Base-by-base conservation (phyloP, 2,113 vertebrate genomes). In the Danio rerio region DNA sequence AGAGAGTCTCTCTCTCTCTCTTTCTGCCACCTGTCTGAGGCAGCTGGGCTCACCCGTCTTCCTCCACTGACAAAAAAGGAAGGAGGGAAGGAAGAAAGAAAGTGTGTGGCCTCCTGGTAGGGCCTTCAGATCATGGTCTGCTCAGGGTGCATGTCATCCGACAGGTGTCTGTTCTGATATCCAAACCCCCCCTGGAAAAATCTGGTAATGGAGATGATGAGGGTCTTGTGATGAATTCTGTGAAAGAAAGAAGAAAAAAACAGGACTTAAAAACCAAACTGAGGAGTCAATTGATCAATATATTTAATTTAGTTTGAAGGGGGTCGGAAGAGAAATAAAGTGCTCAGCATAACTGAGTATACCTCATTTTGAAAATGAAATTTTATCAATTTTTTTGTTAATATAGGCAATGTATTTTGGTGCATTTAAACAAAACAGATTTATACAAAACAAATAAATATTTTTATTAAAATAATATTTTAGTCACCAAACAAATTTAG, bases 91-190 rank as follows among this genome's bases (percentile, higher is more conserved):
- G 85, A 86, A 66, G 85, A 76, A 87, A 85, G 85, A 90, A 88
- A 81, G 79, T 84, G 56, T 2, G 63, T 88, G 89, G 81, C 85
- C 55, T 82, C 47, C 81, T 56, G 82, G 77, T 80, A 43, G 85
- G 81, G 76, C 86, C 86, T 85, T 94, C 92, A 93, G 93, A 93
- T 93, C 93, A 94, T 93, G 91, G 90, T 92, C 89, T 83, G 72
- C 69, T 85, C 77, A 16, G 75, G 75, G 80, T 76, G 82, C 84
- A 86, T 90, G 86, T 91, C 90, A 82, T 91, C 89, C 75, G 81
- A 83, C 71, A 82, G 78, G 88, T 81, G 85, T 84, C 85, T 81
- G 76, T 71, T 84, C 78, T 70, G 79, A 84, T 88, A 82, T 91
- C 86, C 86, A 89, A 85, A 88, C 88, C 87, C 91, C 90, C 87